These are phyloP conservation scores for Caenorhabditis sinica DNA, from an alignment of 2,888 invertebrate species.

Conservation along the genomic window DNA sequence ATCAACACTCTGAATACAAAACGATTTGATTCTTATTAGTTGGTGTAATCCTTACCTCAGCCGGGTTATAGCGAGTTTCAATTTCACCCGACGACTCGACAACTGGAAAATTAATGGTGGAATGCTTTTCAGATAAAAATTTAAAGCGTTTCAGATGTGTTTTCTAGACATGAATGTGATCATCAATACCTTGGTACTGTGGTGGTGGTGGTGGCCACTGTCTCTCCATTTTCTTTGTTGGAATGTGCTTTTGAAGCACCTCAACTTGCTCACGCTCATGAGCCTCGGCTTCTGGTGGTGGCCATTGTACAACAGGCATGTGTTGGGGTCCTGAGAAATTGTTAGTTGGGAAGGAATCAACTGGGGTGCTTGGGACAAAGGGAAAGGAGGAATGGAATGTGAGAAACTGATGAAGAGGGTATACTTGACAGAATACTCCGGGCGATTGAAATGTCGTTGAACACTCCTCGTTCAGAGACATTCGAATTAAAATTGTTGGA, in stretches of 20 bases:
- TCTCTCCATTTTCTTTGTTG: constrained; percentile 73
- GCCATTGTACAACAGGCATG: constrained; percentile 81
- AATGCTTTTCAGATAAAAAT: neutral
- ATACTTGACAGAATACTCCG: no score
- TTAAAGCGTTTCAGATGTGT: no score
- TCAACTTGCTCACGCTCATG: constrained; percentile 78
- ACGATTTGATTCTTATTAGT: neutral
- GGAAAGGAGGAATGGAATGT: neutral
- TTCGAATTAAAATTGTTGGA: no score
- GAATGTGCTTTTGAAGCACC: constrained; percentile 78
- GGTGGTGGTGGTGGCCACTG: constrained; percentile 80
- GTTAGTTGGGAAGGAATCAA: neutral
- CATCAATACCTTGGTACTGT: constrained; percentile 71
- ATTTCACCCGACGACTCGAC: constrained; percentile 64
- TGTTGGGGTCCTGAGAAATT: constrained; percentile 67
- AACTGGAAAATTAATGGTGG: no score
- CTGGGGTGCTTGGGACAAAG: constrained; percentile 13
- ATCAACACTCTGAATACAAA: constrained; percentile 31
- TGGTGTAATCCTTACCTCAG: constrained; percentile 29
- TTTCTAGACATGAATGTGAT: neutral
- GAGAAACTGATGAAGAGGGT: neutral
- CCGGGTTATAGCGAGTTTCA: constrained; percentile 60
- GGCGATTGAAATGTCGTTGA: no score
- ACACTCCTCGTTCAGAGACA: no score
- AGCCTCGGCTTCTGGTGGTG: constrained; percentile 81